Evolutionary conservation across 1,140 invertebrate genomes (phyloP).

Genomic region (Glomeris maerens): DNA sequence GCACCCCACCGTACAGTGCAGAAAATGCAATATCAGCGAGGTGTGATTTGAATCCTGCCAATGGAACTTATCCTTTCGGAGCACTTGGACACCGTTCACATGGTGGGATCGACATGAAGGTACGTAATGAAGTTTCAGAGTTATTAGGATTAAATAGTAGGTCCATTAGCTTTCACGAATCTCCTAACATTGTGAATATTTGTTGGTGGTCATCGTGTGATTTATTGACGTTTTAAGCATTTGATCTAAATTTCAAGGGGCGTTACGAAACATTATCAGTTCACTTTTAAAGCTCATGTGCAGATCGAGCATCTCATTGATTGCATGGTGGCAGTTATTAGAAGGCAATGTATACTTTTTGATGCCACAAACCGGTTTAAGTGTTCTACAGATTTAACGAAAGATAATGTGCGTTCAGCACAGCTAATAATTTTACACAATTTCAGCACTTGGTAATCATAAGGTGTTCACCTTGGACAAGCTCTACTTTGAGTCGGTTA

Average conservation of each 20-base stretch:
- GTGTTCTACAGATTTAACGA: too few species aligned
- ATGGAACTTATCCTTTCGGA: conserved; percentile 41
- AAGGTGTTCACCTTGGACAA: too few species aligned
- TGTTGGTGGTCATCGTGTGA: neutral
- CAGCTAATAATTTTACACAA: too few species aligned
- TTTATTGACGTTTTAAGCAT: neutral
- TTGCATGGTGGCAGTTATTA: too few species aligned
- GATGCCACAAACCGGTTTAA: too few species aligned
- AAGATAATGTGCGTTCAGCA: too few species aligned
- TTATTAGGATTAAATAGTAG: neutral
- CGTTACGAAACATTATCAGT: neutral
- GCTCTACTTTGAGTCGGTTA: too few species aligned
- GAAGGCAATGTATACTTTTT: too few species aligned
- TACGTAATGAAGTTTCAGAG: conserved; percentile 26
- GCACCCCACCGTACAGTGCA: conserved; percentile 52
- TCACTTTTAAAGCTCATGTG: too few species aligned
- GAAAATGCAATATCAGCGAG: conserved; percentile 55
- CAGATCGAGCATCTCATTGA: too few species aligned
- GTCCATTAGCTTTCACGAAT: neutral
- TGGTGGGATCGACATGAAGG: conserved; percentile 50
- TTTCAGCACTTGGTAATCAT: too few species aligned
- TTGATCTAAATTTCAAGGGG: neutral
- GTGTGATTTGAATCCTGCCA: conserved; percentile 49
- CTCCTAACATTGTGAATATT: neutral
- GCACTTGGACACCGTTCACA: conserved; percentile 47